Evolutionary conservation across 2,888 invertebrate species (phyloP).

Genomic region (Melipona beecheii): DNA sequence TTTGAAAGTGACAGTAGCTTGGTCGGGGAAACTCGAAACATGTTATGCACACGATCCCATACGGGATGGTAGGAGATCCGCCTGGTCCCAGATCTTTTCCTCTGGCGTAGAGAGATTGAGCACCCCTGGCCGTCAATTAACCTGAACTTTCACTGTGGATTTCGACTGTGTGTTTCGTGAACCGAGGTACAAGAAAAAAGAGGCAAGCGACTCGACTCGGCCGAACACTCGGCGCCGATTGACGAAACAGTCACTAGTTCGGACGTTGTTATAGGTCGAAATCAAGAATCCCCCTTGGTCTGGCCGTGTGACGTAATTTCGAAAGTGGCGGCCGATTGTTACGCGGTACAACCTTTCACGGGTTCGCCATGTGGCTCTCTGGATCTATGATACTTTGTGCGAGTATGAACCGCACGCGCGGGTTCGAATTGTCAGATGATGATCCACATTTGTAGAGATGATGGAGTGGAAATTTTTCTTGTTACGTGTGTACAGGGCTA

Average conservation of each 20-base stretch:
- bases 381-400: neutral
- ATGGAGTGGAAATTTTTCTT: neutral
- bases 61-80: constrained; percentile 75
- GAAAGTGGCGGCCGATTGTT: constrained; percentile 58
- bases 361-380: neutral
- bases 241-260: neutral
- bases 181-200: neutral
- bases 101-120: constrained; percentile 49
- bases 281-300: constrained; percentile 32
- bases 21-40: constrained; percentile 72
- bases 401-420: too few relatives aligned
- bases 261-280: constrained; percentile 13
- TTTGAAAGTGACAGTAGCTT: constrained; percentile 82
- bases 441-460: too few relatives aligned
- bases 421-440: too few relatives aligned
- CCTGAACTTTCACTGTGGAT: constrained; percentile 80
- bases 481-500: neutral
- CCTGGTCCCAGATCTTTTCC: neutral
- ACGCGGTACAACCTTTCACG: constrained; percentile 55
- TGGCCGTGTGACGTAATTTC: constrained; percentile 47
- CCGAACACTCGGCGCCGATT: neutral
- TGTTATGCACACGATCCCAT: constrained; percentile 58
- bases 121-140: constrained; percentile 71
- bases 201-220: neutral
- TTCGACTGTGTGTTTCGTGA: constrained; percentile 52